These are phyloP conservation scores for Coturnix japonica DNA, from an alignment of 2,113 vertebrate species.

Conservation along the genomic window DNA sequence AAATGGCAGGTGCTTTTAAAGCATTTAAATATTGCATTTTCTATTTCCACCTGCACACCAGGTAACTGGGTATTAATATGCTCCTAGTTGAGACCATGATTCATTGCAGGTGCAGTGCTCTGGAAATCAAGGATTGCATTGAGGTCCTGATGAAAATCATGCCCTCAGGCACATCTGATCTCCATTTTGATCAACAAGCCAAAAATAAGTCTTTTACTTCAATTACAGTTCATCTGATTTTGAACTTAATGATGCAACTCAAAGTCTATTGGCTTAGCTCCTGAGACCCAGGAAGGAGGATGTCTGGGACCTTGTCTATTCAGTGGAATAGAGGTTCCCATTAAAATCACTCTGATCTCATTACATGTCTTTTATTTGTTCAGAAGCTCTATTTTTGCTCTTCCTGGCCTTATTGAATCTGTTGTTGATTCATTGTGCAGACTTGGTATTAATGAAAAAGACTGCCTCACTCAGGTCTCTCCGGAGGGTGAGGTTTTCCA, in stretches of 20 bases:
- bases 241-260: constrained; percentile 73
- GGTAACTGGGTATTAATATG: constrained; percentile 69
- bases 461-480: constrained; percentile 52
- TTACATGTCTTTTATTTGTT: constrained; percentile 52
- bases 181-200: constrained; percentile 65
- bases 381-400: constrained; percentile 65
- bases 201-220: constrained; percentile 70
- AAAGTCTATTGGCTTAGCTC: constrained; percentile 64
- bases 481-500: constrained; percentile 58
- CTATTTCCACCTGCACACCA: constrained; percentile 69
- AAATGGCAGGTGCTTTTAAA: constrained; percentile 68
- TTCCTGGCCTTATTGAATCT: constrained; percentile 73
- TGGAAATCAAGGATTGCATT: constrained; percentile 70
- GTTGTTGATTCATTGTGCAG: constrained; percentile 71
- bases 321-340: constrained; percentile 52
- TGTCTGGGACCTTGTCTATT: constrained; percentile 58
- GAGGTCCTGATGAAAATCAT: constrained; percentile 73
- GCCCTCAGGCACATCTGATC: constrained; percentile 68
- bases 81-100: constrained; percentile 68
- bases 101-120: constrained; percentile 72
- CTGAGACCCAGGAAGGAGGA: constrained; percentile 63
- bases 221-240: constrained; percentile 66
- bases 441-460: constrained; percentile 55
- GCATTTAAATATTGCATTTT: constrained; percentile 65
- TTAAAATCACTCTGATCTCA: constrained; percentile 58